Percentiles rank a stretch among this genome's conserved stretches.
Conservation (phyloP, 92 coral and sea anemone genomes). For the Plumapathes pennacea region DNA sequence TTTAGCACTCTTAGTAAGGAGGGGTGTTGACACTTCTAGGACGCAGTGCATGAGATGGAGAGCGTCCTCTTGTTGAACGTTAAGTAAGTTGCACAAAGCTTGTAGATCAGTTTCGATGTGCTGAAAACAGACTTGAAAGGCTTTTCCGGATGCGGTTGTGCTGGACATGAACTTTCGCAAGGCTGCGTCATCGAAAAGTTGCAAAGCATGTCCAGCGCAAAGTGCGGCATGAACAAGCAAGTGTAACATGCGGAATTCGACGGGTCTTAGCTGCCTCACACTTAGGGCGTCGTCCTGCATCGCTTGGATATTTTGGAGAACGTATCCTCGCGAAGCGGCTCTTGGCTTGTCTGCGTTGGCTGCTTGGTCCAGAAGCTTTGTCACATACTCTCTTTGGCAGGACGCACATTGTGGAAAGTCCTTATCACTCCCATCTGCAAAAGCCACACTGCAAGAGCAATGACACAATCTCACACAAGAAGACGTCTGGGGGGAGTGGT, state of each 20-base stretch:
- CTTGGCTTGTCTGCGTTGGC: slow-evolving; percentile 1
- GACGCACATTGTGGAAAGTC: too few species aligned
- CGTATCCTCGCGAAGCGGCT: slow-evolving; percentile 4
- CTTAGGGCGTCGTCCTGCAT: slow-evolving; percentile 15
- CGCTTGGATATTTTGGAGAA: slow-evolving; percentile 1
- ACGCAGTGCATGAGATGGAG: slow-evolving; percentile 38
- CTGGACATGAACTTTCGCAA: slow-evolving; percentile 14
- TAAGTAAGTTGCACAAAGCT: slow-evolving; percentile 20
- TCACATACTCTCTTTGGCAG: too few species aligned
- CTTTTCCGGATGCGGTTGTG: not conserved
- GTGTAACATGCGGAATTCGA: slow-evolving; percentile 53
- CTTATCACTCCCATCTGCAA: too few species aligned
- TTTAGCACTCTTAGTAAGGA: not conserved
- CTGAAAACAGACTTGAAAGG: slow-evolving; percentile 22
- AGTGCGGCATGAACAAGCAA: slow-evolving; percentile 56
- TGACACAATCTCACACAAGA: not conserved
- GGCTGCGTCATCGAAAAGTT: slow-evolving; percentile 4
- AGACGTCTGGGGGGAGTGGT: too few species aligned
- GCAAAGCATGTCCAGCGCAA: slow-evolving; percentile 51
- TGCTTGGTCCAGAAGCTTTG: too few species aligned
- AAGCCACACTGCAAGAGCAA: slow-evolving; percentile 21
- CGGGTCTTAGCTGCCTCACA: slow-evolving; percentile 36
- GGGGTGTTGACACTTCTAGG: slow-evolving; percentile 31
- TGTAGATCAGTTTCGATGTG: slow-evolving; percentile 37
- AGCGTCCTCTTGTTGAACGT: slow-evolving; percentile 39